phyloP scores from a whole-genome alignment of 64 coral and sea anemone genomes.

The Pachyseris speciosa region DNA sequence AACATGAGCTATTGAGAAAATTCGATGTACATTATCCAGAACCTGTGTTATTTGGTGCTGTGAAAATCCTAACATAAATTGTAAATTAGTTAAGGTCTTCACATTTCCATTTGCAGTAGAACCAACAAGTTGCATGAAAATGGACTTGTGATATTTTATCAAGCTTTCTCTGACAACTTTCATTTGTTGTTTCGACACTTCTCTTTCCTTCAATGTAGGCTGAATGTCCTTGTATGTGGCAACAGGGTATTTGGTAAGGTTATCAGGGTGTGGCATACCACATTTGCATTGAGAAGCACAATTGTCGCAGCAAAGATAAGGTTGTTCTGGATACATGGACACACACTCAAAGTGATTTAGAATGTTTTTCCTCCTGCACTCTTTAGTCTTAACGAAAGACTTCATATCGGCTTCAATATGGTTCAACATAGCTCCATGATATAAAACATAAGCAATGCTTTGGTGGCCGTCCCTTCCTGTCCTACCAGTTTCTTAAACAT shows the following conservation, averaged over 20 bases:
- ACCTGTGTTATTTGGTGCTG: constrained; percentile 63
- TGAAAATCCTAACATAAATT: too few relatives aligned
- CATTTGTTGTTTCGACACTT: not conserved
- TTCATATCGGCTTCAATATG: constrained; percentile 52
- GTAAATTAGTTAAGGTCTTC: constrained; percentile 64
- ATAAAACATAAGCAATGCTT: constrained; percentile 53
- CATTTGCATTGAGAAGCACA: constrained; percentile 72
- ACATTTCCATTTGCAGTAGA: constrained; percentile 52
- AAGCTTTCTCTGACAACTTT: constrained; percentile 11
- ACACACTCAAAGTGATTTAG: constrained; percentile 54
- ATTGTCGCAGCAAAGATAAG: constrained; percentile 74
- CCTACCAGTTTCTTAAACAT: constrained; percentile 73
- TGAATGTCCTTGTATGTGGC: not conserved
- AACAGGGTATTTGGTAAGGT: not conserved
- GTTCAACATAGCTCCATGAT: constrained; percentile 51
- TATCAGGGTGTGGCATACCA: constrained; percentile 42
- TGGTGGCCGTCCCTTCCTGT: constrained; percentile 52
- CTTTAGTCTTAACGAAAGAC: constrained; percentile 28
- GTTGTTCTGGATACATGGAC: not conserved
- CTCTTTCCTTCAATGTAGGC: not conserved
- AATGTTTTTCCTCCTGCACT: constrained; percentile 44
- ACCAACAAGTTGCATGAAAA: too few relatives aligned
- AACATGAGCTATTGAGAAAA: not conserved
- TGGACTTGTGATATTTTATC: constrained; percentile 59
- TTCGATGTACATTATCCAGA: constrained; percentile 20